Evolutionary conservation across 1,140 invertebrate species (phyloP).

Genomic region (Trachymyrmex septentrionalis): DNA sequence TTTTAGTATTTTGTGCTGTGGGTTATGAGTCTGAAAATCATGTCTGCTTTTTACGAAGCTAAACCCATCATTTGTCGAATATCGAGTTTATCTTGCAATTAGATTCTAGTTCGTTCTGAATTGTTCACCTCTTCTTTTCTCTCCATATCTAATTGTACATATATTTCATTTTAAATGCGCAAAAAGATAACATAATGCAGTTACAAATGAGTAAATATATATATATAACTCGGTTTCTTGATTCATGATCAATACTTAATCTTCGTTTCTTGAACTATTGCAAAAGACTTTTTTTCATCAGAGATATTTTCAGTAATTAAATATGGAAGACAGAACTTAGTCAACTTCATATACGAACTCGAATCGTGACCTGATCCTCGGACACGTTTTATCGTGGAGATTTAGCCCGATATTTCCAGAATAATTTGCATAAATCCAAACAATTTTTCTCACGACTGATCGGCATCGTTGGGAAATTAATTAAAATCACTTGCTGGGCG

Average conservation of each 20-base stretch:
- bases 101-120: background rate
- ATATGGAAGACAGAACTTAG: background rate
- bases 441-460: background rate
- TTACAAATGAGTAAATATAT: background rate
- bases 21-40: background rate
- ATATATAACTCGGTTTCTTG: background rate
- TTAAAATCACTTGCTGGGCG: slow-evolving; percentile 8
- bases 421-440: slow-evolving; percentile 23
- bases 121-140: background rate
- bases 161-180: background rate
- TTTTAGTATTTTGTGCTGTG: too few relatives aligned
- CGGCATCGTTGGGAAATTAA: background rate
- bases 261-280: background rate
- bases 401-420: background rate
- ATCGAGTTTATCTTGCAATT: background rate
- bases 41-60: background rate
- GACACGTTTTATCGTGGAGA: background rate
- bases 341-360: background rate
- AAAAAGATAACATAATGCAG: background rate
- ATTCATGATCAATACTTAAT: background rate
- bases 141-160: background rate
- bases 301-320: background rate
- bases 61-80: background rate
- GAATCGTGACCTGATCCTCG: background rate
- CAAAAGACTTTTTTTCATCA: background rate